A percentile compares a stretch with the other conserved stretches of the same genome.
Evolutionary conservation across 2,888 invertebrate genomes (phyloP).

Genomic region (Coenonympha glycerion): DNA sequence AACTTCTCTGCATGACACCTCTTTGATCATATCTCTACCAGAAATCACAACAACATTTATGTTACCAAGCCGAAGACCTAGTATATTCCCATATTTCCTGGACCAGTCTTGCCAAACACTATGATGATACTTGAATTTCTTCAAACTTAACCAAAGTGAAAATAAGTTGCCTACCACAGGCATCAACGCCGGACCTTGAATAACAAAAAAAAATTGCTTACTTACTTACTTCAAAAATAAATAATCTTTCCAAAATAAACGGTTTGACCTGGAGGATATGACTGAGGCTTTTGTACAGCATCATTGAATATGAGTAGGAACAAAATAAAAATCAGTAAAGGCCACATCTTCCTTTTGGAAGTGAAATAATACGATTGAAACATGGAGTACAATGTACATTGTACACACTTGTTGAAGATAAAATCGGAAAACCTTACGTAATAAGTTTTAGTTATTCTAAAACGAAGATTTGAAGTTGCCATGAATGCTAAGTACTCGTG

Average conservation of each 20-base stretch:
- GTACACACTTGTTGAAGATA: constrained; percentile 17
- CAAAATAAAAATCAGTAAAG: constrained; percentile 28
- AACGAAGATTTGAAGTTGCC: neutral
- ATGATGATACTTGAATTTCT: constrained; percentile 63
- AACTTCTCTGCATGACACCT: constrained; percentile 78
- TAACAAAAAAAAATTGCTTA: constrained; percentile 8
- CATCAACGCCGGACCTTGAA: constrained; percentile 54
- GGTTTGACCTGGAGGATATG: constrained; percentile 37
- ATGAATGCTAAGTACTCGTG: neutral
- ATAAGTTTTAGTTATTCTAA: constrained; percentile 20
- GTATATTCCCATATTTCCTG: constrained; percentile 77
- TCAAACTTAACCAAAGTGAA: constrained; percentile 47
- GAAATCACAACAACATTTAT: constrained; percentile 78
- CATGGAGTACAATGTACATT: neutral
- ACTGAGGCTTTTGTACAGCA: constrained; percentile 25
- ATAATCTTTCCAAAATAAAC: neutral
- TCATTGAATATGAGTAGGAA: constrained; percentile 29
- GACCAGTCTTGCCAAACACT: constrained; percentile 77
- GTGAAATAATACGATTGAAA: constrained; percentile 9
- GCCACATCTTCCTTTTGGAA: constrained; percentile 30
- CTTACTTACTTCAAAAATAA: neutral
- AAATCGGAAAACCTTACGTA: constrained; percentile 19
- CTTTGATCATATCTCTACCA: constrained; percentile 77
- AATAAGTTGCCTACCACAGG: constrained; percentile 60
- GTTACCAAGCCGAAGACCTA: constrained; percentile 79